Evolutionary conservation across 2,113 vertebrate species (phyloP).

Genomic region (Corythornis cristatus): DNA sequence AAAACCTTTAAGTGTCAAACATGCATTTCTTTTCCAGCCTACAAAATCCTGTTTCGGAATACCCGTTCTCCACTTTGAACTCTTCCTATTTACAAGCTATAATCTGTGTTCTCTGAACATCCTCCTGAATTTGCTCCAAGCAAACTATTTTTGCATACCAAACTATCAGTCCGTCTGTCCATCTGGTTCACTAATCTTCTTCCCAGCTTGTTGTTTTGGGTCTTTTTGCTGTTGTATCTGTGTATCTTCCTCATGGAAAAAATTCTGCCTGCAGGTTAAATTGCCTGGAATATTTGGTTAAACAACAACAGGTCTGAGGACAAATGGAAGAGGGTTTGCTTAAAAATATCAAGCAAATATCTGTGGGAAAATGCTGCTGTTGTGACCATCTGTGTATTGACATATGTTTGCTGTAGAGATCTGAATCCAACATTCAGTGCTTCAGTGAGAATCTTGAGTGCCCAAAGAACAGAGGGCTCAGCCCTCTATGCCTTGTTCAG

Average conservation of each 20-base stretch:
- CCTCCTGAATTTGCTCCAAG: not conserved
- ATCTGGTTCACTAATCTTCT: slow-evolving; percentile 36
- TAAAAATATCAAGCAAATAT: not conserved
- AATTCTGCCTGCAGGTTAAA: slow-evolving; percentile 35
- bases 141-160: not conserved
- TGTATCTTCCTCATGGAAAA: not conserved
- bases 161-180: slow-evolving; percentile 33
- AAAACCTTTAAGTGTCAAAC: not conserved
- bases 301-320: slow-evolving; percentile 28
- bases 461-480: not conserved
- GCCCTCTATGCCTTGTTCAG: not conserved
- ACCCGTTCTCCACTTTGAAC: not conserved
- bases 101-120: not conserved
- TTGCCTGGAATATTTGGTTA: slow-evolving; percentile 31
- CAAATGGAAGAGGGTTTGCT: not conserved
- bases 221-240: not conserved
- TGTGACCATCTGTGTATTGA: slow-evolving; percentile 44
- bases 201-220: not conserved
- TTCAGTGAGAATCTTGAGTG: not conserved
- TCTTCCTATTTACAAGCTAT: not conserved
- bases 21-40: not conserved
- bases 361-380: slow-evolving; percentile 42
- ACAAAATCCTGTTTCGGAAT: not conserved
- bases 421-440: not conserved
- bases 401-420: slow-evolving; percentile 31